Evolutionary conservation across 2,113 vertebrate species (phyloP).

Genomic region (Melierax canorus): DNA sequence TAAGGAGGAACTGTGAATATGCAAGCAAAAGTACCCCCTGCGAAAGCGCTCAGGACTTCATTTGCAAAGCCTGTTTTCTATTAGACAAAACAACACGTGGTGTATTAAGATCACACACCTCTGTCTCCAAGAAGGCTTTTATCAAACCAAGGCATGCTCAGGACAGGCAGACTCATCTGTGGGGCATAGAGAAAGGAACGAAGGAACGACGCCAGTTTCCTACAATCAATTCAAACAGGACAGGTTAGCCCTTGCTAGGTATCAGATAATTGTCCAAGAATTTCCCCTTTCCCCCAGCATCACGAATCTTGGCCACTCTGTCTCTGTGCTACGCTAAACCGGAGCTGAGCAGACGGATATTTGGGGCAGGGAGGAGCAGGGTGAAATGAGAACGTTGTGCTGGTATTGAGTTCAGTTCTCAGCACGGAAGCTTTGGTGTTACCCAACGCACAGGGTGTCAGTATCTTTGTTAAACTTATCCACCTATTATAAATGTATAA

Average conservation of each 20-base stretch:
- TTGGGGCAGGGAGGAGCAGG: neutral
- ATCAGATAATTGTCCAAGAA: neutral
- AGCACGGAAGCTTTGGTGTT: neutral
- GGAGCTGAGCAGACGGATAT: neutral
- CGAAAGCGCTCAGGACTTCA: fast-evolving
- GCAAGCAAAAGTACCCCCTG: neutral
- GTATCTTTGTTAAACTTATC: neutral
- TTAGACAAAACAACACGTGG: fast-evolving
- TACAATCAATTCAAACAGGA: neutral
- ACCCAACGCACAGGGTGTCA: fast-evolving
- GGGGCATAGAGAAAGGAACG: neutral
- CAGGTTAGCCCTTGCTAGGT: neutral
- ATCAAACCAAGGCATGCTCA: neutral
- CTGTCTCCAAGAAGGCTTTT: neutral
- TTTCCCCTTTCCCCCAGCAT: neutral
- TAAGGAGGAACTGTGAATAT: too few species aligned
- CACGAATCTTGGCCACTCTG: neutral
- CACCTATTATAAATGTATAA: fast-evolving
- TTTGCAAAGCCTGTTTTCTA: neutral
- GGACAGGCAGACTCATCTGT: neutral
- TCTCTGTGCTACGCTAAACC: neutral
- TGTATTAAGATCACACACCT: fast-evolving
- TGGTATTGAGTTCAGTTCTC: neutral
- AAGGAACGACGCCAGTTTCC: neutral
- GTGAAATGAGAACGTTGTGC: neutral